Evolutionary conservation across 2,797 vertebrate species (phyloP).

Genomic region (Lagodon rhomboides): DNA sequence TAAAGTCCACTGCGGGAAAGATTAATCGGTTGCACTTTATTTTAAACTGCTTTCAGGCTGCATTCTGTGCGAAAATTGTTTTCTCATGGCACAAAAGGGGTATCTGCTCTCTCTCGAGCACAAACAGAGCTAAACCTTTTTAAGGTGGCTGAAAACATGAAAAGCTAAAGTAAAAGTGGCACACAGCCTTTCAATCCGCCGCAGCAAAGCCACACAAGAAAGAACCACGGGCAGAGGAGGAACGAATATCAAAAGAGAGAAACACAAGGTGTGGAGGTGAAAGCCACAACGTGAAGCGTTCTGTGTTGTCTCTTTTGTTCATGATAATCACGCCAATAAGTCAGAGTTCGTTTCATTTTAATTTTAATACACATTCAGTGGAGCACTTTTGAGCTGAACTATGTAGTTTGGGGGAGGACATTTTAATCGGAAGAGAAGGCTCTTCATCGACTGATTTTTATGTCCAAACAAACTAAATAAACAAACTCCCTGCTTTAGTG

Average conservation of each 20-base stretch:
- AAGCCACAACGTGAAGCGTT: neutral
- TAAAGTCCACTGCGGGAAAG: slow-evolving; percentile 15
- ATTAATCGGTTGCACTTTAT: slow-evolving; percentile 13
- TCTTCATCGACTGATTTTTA: no score
- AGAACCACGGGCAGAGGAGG: slow-evolving; percentile 3
- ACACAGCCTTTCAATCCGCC: slow-evolving; percentile 4
- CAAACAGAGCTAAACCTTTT: slow-evolving; percentile 19
- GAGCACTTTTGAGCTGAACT: neutral
- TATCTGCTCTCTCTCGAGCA: neutral
- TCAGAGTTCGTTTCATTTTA: no score
- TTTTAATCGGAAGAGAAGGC: no score
- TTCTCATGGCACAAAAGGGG: neutral
- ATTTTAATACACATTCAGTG: neutral
- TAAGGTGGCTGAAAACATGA: neutral
- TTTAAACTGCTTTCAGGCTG: slow-evolving; percentile 26
- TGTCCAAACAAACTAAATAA: no score
- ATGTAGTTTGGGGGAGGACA: no score
- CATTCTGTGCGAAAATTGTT: slow-evolving; percentile 16
- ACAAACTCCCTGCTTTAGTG: no score
- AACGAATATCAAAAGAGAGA: neutral
- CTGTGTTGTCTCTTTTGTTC: neutral
- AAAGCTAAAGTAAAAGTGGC: slow-evolving; percentile 5
- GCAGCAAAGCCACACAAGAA: slow-evolving; percentile 7
- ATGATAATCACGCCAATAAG: neutral
- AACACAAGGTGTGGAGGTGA: neutral